These are phyloP conservation scores for Cydia splendana DNA, from an alignment of 1,140 invertebrate species.

Conservation along the genomic window DNA sequence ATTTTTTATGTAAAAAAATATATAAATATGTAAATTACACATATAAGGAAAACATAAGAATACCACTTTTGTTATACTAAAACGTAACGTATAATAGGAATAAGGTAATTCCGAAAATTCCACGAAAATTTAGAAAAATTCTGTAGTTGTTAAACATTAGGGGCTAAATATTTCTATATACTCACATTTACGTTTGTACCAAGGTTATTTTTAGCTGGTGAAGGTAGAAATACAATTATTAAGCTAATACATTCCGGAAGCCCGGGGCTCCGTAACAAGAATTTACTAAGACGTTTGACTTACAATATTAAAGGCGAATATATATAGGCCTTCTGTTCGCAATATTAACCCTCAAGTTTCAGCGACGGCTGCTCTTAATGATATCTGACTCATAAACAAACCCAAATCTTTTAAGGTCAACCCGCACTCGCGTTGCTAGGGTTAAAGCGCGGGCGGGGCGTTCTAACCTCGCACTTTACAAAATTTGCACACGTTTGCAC, in stretches of 20 bases:
- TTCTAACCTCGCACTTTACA: background rate
- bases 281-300: background rate
- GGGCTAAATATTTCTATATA: background rate
- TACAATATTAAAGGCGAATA: constrained; percentile 9
- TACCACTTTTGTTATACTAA: no score
- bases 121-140: background rate
- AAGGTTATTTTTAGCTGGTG: background rate
- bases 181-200: background rate
- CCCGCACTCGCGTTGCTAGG: constrained; percentile 58
- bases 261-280: background rate
- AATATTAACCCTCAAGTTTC: background rate
- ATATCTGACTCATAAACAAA: constrained; percentile 46
- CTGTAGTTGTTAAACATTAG: background rate
- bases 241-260: background rate
- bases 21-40: no score
- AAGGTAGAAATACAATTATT: background rate
- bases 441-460: constrained; percentile 63
- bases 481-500: background rate
- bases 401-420: constrained; percentile 66
- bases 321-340: background rate
- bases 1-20: no score
- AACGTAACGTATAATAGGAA: no score
- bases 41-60: no score
- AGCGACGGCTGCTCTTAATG: background rate
- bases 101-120: no score